These are phyloP conservation scores for Homarus americanus DNA, from an alignment of 1,140 invertebrate species.

Conservation along the genomic window DNA sequence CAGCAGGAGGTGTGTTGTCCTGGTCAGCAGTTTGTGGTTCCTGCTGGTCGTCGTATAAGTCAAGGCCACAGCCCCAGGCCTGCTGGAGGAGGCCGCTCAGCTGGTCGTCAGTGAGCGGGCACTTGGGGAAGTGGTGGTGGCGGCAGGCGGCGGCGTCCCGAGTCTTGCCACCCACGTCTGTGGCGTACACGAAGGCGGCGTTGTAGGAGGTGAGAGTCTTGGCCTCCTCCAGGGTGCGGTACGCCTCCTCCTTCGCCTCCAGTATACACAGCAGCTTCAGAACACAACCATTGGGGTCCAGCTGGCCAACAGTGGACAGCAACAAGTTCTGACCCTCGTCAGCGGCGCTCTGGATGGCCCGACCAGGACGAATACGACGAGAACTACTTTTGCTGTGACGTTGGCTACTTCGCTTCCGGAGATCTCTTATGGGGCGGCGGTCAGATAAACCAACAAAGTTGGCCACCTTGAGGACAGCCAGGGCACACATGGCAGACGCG, in stretches of 20 bases:
- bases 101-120: neutral
- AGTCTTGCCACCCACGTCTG: slow-evolving; percentile 19
- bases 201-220: slow-evolving; percentile 17
- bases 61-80: slow-evolving; percentile 27
- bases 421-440: too few species aligned
- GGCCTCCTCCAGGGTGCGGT: slow-evolving; percentile 5
- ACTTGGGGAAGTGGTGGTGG: slow-evolving; percentile 45
- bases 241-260: slow-evolving; percentile 40
- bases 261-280: slow-evolving; percentile 52
- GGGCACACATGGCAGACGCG: too few species aligned
- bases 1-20: too few species aligned
- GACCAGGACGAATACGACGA: too few species aligned
- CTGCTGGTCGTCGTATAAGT: too few species aligned
- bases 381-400: too few species aligned
- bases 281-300: slow-evolving; percentile 42
- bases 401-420: too few species aligned
- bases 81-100: slow-evolving; percentile 25
- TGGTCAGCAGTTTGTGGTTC: too few species aligned
- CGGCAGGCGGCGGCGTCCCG: slow-evolving; percentile 18
- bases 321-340: neutral
- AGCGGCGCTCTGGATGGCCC: too few species aligned
- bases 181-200: slow-evolving; percentile 43
- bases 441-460: too few species aligned
- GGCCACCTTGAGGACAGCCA: too few species aligned
- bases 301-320: slow-evolving; percentile 15